Evolutionary conservation across 2,888 invertebrate genomes (phyloP).

Genomic region (Yponomeuta cagnagella): DNA sequence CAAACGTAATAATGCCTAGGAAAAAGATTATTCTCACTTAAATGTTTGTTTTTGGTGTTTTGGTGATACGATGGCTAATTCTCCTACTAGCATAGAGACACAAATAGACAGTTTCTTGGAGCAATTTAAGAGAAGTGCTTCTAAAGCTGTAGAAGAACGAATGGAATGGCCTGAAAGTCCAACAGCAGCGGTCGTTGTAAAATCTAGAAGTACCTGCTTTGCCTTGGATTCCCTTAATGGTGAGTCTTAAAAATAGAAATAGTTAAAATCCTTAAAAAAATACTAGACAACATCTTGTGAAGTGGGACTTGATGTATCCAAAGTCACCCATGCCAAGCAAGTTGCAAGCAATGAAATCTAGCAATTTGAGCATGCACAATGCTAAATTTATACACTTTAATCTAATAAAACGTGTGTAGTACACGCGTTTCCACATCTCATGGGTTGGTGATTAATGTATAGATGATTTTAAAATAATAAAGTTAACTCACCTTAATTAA

Average conservation of each 20-base stretch:
- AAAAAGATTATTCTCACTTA: background rate
- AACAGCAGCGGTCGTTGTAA: slow-evolving; percentile 62
- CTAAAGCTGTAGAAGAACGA: slow-evolving; percentile 82
- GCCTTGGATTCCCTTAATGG: slow-evolving; percentile 60
- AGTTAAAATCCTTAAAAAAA: no score
- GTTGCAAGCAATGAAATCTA: no score
- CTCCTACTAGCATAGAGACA: slow-evolving; percentile 84
- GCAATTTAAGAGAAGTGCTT: slow-evolving; percentile 87
- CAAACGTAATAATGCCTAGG: slow-evolving; percentile 40
- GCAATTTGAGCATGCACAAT: no score
- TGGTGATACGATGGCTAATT: slow-evolving; percentile 77
- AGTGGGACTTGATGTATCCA: no score
- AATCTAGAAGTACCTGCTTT: slow-evolving; percentile 71
- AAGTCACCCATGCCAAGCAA: no score
- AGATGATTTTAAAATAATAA: no score
- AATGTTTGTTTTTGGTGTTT: slow-evolving; percentile 54
- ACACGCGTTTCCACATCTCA: no score
- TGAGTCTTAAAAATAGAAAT: slow-evolving; percentile 31
- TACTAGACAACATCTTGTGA: no score
- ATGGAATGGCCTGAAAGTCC: slow-evolving; percentile 71
- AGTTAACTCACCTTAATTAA: no score
- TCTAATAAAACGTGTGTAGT: no score
- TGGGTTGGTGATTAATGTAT: no score
- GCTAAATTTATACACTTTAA: no score
- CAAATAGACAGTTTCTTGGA: slow-evolving; percentile 90